These are phyloP conservation scores for Forbesichthys papilliferus DNA, from an alignment of 2,113 vertebrate species.

Conservation along the genomic window DNA sequence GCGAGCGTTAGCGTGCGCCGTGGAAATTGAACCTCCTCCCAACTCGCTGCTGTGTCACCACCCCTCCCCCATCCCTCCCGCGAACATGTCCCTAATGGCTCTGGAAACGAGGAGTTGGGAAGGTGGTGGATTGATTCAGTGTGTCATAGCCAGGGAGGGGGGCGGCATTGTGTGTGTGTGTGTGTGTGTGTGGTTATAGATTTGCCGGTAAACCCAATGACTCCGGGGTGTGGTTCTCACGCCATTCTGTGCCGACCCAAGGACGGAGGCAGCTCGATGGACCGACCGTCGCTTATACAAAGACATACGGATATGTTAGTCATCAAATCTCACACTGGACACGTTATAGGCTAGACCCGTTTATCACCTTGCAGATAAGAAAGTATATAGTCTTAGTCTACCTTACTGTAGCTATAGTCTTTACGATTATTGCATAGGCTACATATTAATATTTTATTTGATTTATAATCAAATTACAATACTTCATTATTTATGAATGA, in stretches of 20 bases:
- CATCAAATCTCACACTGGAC: not conserved
- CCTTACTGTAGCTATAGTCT: not conserved
- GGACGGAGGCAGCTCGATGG: slow-evolving; percentile 44
- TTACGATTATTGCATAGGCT: no score
- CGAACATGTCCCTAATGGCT: slow-evolving; percentile 62
- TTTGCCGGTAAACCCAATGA: slow-evolving; percentile 47
- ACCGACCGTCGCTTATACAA: slow-evolving; percentile 29
- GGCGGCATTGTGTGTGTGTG: slow-evolving; percentile 24
- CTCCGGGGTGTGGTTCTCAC: slow-evolving; percentile 71
- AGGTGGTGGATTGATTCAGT: slow-evolving; percentile 57
- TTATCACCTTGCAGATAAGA: slow-evolving; percentile 21
- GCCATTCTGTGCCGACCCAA: slow-evolving; percentile 60
- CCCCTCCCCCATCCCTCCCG: slow-evolving; percentile 8
- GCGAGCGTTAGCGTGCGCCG: slow-evolving; percentile 33
- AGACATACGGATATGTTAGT: slow-evolving; percentile 36
- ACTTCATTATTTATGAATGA: slow-evolving; percentile 1
- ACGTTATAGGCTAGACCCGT: slow-evolving; percentile 5
- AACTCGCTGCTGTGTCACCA: slow-evolving; percentile 4
- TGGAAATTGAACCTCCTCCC: slow-evolving; percentile 41
- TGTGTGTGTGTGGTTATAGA: slow-evolving; percentile 43
- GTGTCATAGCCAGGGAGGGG: slow-evolving; percentile 48
- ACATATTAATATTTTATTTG: no score
- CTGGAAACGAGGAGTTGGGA: slow-evolving; percentile 57
- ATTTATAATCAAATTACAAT: no score
- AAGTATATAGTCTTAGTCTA: slow-evolving; percentile 2